Percentiles rank a stretch among this genome's conserved stretches.
phyloP scores from a whole-genome alignment of 2,113 vertebrate genomes.

The Recurvirostra avosetta region DNA sequence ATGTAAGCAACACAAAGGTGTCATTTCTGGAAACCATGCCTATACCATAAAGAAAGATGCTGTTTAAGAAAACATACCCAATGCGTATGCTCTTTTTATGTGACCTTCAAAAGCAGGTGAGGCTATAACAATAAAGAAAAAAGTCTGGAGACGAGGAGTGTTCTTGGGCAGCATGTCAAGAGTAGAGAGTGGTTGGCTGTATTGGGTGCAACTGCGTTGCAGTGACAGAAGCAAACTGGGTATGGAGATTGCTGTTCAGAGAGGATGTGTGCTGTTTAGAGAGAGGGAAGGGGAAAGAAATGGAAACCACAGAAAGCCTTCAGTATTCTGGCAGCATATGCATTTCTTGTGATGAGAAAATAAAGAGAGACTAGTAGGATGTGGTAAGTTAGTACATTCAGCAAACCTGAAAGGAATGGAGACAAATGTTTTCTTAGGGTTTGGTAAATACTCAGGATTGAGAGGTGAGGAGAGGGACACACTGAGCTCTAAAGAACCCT shows the following conservation, averaged over 20 bases:
- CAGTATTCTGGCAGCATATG: neutral
- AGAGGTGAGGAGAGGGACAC: neutral
- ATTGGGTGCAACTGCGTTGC: accelerated
- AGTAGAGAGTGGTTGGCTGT: neutral
- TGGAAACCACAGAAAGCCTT: neutral
- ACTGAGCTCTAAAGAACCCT: neutral
- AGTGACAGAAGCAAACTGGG: too few species aligned
- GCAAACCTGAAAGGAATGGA: neutral
- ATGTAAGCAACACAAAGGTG: neutral
- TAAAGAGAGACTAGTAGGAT: neutral
- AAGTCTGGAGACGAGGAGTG: neutral
- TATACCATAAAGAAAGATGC: neutral
- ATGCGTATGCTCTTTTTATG: accelerated
- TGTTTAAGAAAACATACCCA: neutral
- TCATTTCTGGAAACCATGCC: neutral
- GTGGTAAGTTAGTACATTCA: neutral
- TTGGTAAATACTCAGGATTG: neutral
- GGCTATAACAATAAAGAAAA: neutral
- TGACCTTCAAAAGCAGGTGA: neutral
- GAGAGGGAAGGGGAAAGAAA: neutral
- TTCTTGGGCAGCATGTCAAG: neutral
- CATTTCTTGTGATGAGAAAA: neutral
- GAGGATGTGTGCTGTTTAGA: neutral
- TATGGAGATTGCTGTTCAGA: neutral
- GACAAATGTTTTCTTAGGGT: neutral